phyloP scores from a whole-genome alignment of 2,797 vertebrate species.

The Sebastes variabilis region DNA sequence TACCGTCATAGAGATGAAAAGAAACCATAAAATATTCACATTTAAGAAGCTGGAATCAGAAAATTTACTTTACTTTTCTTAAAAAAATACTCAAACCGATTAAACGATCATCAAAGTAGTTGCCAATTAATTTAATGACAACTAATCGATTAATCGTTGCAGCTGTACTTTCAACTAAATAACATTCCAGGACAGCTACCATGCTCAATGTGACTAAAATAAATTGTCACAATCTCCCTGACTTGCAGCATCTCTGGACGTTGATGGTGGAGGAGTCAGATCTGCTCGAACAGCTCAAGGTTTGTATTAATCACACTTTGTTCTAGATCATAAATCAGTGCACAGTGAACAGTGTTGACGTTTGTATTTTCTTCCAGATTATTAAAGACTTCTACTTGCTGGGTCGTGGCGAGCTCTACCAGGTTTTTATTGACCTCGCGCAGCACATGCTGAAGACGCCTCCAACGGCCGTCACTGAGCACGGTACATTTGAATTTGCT shows the following conservation, averaged over 20 bases:
- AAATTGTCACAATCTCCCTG: neutral
- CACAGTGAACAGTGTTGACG: neutral
- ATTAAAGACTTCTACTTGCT: constrained; percentile 98
- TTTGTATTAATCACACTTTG: constrained; percentile 50
- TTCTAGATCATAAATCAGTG: neutral
- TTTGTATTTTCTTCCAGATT: constrained; percentile 81
- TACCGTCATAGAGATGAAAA: too few relatives aligned
- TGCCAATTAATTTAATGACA: too few relatives aligned
- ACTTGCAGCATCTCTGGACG: constrained; percentile 94
- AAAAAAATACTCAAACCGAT: too few relatives aligned
- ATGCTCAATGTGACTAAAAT: rapidly evolving
- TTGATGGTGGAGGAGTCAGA: constrained; percentile 97
- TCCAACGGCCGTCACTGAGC: constrained; percentile 95
- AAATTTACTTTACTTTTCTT: too few relatives aligned
- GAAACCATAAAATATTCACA: too few relatives aligned
- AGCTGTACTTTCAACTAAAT: neutral
- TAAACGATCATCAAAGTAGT: too few relatives aligned
- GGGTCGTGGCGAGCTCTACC: constrained; percentile 97
- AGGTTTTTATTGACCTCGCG: constrained; percentile 96
- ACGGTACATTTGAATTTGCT: constrained; percentile 79
- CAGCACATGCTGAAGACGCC: constrained; percentile 98
- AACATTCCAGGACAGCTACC: rapidly evolving
- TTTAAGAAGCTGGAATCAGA: too few relatives aligned
- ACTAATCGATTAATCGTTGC: too few relatives aligned
- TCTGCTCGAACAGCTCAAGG: constrained; percentile 96